A percentile compares a stretch with the other conserved stretches of the same genome.
These are phyloP conservation scores for Silurus lanzhouensis DNA, from an alignment of 2,797 vertebrate species.

Conservation along the genomic window DNA sequence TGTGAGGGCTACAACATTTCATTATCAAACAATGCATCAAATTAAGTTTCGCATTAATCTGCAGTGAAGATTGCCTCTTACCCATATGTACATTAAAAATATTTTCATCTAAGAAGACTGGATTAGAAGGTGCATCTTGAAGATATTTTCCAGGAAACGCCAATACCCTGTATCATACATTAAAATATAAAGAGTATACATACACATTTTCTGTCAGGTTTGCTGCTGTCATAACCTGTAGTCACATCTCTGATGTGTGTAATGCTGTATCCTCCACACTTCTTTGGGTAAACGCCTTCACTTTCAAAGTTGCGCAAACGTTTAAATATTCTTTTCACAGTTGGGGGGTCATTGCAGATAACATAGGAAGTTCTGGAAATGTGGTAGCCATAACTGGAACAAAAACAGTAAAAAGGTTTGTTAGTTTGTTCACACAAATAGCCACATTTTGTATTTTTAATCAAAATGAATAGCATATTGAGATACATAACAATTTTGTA, in stretches of 20 bases:
- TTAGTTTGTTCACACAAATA: not conserved
- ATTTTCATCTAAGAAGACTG: not conserved
- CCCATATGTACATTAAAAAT: not conserved
- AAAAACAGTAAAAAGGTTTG: not conserved
- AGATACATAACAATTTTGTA: not conserved
- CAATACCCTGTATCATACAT: not conserved
- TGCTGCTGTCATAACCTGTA: constrained; percentile 92
- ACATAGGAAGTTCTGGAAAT: constrained; percentile 91
- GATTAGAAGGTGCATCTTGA: not conserved
- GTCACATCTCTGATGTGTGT: constrained; percentile 83
- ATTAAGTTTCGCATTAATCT: not conserved
- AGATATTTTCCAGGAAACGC: not conserved
- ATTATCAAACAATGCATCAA: not conserved
- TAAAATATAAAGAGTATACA: constrained; percentile 53
- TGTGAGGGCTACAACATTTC: not conserved
- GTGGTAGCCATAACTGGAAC: constrained; percentile 87
- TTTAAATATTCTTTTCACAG: constrained; percentile 85
- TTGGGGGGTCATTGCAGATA: constrained; percentile 83
- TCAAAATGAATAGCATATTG: not conserved
- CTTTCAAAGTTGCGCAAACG: constrained; percentile 81
- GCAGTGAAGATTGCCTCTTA: not conserved
- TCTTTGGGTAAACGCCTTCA: constrained; percentile 78
- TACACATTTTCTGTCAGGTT: constrained; percentile 78
- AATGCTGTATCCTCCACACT: constrained; percentile 77
- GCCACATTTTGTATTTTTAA: not conserved